These are phyloP conservation scores for Aelia acuminata DNA, from an alignment of 2,888 invertebrate species.

Conservation along the genomic window DNA sequence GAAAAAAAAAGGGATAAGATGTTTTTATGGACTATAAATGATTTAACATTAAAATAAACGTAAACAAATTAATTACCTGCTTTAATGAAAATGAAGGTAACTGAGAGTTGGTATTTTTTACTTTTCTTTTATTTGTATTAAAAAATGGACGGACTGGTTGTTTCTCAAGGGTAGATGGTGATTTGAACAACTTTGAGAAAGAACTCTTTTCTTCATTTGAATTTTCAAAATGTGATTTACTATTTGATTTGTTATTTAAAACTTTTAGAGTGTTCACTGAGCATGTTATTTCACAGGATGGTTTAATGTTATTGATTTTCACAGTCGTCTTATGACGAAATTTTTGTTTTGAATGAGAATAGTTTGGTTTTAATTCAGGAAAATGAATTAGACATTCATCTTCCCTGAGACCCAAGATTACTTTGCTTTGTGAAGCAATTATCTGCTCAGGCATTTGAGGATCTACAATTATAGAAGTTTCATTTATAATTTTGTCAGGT, in stretches of 20 bases:
- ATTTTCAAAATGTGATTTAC: neutral
- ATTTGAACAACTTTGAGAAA: neutral
- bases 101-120: constrained; percentile 7
- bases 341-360: neutral
- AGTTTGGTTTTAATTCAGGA: constrained; percentile 21
- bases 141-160: neutral
- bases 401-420: constrained; percentile 35
- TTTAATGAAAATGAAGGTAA: neutral
- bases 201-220: neutral
- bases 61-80: neutral
- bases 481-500: neutral
- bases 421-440: neutral
- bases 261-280: neutral
- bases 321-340: neutral
- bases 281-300: neutral
- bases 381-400: constrained; percentile 47
- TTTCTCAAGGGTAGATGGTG: neutral
- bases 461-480: neutral
- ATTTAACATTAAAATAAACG: too few relatives aligned
- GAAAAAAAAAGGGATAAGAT: too few relatives aligned
- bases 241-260: neutral
- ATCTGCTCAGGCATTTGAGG: neutral
- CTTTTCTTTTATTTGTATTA: neutral
- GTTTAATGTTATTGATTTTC: constrained; percentile 13
- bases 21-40: too few relatives aligned